Evolutionary conservation across 1,140 invertebrate genomes (phyloP).

Genomic region (Formica exsecta): DNA sequence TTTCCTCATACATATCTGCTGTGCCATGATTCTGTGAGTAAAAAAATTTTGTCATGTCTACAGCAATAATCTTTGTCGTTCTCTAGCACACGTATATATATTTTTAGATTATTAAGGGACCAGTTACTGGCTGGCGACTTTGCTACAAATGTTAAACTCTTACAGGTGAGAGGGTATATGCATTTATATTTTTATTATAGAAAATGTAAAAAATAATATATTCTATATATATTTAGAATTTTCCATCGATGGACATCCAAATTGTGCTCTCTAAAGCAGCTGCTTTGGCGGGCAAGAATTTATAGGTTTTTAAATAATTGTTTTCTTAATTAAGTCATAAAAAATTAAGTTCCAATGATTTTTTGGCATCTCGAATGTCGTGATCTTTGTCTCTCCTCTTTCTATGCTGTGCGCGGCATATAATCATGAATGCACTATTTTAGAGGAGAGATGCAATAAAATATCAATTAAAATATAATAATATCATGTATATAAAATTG

Average conservation of each 20-base stretch:
- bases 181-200: slow-evolving; percentile 21
- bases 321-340: background rate
- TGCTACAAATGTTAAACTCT: slow-evolving; percentile 96
- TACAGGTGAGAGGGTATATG: slow-evolving; percentile 88
- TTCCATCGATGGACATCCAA: slow-evolving; percentile 92
- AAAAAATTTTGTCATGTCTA: slow-evolving; percentile 34
- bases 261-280: slow-evolving; percentile 89
- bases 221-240: slow-evolving; percentile 87
- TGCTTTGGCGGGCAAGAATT: slow-evolving; percentile 82
- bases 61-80: background rate
- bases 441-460: background rate
- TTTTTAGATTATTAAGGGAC: slow-evolving; percentile 91
- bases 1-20: slow-evolving; percentile 96
- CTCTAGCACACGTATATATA: background rate
- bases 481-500: slow-evolving; percentile 1
- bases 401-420: background rate
- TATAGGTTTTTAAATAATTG: slow-evolving; percentile 69
- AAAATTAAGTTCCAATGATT: slow-evolving; percentile 15
- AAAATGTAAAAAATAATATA: slow-evolving; percentile 23
- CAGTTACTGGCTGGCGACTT: slow-evolving; percentile 95
- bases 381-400: slow-evolving; percentile 14
- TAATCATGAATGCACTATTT: background rate
- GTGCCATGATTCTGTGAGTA: slow-evolving; percentile 98
- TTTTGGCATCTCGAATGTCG: background rate
- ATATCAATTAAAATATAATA: slow-evolving; percentile 46